Evolutionary conservation across 2,797 vertebrate genomes (phyloP).

Genomic region (Takifugu rubripes): DNA sequence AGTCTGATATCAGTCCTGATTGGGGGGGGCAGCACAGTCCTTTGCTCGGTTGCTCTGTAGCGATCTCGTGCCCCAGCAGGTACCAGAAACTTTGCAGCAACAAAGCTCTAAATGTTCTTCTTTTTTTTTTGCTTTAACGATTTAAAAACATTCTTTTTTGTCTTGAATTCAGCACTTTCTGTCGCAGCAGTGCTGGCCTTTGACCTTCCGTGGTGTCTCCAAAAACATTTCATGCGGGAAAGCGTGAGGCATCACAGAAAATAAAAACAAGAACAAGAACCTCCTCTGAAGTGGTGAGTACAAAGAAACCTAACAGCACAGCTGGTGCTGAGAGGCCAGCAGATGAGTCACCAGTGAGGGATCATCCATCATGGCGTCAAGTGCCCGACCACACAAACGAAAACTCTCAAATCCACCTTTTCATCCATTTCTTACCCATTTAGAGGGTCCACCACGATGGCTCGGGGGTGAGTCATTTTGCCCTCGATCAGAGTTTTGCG

Average conservation of each 20-base stretch:
- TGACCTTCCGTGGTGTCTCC: not conserved
- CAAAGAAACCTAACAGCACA: not conserved
- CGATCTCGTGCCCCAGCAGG: too few relatives aligned
- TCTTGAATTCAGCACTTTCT: too few relatives aligned
- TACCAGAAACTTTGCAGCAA: too few relatives aligned
- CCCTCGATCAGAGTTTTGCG: conserved; percentile 93
- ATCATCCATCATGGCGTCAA: not conserved
- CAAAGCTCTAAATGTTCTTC: not conserved
- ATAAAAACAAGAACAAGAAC: too few relatives aligned
- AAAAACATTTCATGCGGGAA: too few relatives aligned
- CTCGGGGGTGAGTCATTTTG: conserved; percentile 95
- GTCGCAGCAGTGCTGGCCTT: not conserved
- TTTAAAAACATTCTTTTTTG: too few relatives aligned
- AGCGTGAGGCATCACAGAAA: too few relatives aligned
- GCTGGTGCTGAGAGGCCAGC: conserved; percentile 2
- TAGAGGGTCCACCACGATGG: conserved; percentile 93
- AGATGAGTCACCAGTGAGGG: conserved; percentile 14
- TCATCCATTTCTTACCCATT: conserved; percentile 79
- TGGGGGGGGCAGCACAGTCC: too few relatives aligned
- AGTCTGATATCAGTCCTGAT: too few relatives aligned
- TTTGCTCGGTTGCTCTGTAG: too few relatives aligned
- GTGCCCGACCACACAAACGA: not conserved
- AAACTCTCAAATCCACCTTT: not conserved
- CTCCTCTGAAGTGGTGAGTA: too few relatives aligned
- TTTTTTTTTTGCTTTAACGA: too few relatives aligned